Percentiles rank a stretch among this genome's conserved stretches.
phyloP scores from a whole-genome alignment of 2,888 invertebrate species.

The Eurytoma californica region DNA sequence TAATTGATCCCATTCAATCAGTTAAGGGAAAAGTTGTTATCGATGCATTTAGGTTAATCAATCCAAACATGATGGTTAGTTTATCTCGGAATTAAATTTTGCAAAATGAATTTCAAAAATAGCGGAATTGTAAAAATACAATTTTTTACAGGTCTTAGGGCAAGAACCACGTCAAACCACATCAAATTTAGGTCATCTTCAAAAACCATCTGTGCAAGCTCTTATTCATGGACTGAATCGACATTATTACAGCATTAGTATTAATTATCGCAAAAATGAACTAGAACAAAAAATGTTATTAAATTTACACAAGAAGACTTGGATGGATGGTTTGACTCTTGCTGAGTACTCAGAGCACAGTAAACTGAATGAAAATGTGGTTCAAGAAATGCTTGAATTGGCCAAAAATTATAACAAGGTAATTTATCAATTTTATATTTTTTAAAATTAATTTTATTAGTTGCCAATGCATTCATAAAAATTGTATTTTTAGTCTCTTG shows the following conservation, averaged over 20 bases:
- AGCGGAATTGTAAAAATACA: constrained; percentile 1
- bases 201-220: constrained; percentile 99
- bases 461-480: background rate
- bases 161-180: constrained; percentile 99
- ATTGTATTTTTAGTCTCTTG: constrained; percentile 82
- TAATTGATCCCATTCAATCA: constrained; percentile 99
- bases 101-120: background rate
- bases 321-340: constrained; percentile 96
- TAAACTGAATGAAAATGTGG: constrained; percentile 93
- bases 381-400: constrained; percentile 96
- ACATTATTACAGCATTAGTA: constrained; percentile 99
- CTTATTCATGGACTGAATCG: constrained; percentile 98
- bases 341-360: constrained; percentile 96
- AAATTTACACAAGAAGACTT: constrained; percentile 98
- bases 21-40: constrained; percentile 99
- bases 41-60: constrained; percentile 98
- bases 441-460: background rate
- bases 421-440: constrained; percentile 48
- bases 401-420: constrained; percentile 98
- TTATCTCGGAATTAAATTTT: background rate
- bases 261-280: constrained; percentile 99
- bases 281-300: constrained; percentile 99
- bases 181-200: constrained; percentile 97
- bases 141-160: constrained; percentile 79
- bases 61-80: constrained; percentile 97